Evolutionary conservation across 2,888 invertebrate species (phyloP).

Genomic region (Habrosyne pyritoides): DNA sequence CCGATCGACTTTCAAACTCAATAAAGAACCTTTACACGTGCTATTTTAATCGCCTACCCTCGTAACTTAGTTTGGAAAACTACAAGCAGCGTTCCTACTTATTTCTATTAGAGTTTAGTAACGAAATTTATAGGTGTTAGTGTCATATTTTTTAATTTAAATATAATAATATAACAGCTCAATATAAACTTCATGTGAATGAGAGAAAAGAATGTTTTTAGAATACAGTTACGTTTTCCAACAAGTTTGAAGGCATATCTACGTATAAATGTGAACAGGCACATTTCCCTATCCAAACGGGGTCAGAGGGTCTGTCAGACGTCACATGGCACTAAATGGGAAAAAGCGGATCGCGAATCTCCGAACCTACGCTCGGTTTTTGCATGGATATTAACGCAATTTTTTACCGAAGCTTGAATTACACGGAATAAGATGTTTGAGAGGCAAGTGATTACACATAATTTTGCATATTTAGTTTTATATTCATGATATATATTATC

Average conservation of each 20-base stretch:
- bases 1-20: slow-evolving; percentile 22
- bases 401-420: background rate
- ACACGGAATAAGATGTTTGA: background rate
- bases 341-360: slow-evolving; percentile 12
- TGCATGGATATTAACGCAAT: slow-evolving; percentile 2
- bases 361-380: slow-evolving; percentile 7
- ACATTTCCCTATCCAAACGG: slow-evolving; percentile 44
- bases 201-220: background rate
- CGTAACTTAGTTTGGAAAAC: background rate
- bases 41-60: slow-evolving; percentile 16
- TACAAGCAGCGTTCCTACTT: background rate
- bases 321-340: slow-evolving; percentile 29
- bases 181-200: background rate
- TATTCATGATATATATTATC: too few species aligned
- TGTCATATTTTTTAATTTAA: too few species aligned
- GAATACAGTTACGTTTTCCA: background rate
- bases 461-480: too few species aligned
- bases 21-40: slow-evolving; percentile 18
- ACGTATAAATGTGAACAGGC: slow-evolving; percentile 42
- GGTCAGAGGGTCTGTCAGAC: slow-evolving; percentile 28
- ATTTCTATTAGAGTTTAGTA: background rate
- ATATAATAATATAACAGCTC: too few species aligned
- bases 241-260: slow-evolving; percentile 15
- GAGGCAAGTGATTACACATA: background rate
- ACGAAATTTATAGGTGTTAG: background rate